Evolutionary conservation across 2,797 vertebrate species (phyloP).

Genomic region (Propithecus deckenii): DNA sequence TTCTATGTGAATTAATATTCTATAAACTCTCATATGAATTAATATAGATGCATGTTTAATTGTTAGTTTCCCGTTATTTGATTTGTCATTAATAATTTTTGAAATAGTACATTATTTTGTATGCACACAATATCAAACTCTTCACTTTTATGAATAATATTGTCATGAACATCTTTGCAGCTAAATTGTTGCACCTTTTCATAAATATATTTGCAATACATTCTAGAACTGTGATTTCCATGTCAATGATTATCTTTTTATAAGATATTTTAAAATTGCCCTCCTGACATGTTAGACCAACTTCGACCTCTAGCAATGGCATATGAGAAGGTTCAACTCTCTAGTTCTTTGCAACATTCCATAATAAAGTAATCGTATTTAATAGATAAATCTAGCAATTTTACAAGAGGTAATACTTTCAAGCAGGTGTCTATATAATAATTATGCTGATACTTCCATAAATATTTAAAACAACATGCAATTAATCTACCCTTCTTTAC

Average conservation of each 20-base stretch:
- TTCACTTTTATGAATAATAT: neutral
- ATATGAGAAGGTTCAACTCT: neutral
- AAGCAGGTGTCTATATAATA: neutral
- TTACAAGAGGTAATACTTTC: neutral
- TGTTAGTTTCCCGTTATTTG: neutral
- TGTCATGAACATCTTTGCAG: neutral
- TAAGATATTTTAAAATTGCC: neutral
- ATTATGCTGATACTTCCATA: neutral
- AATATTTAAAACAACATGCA: neutral
- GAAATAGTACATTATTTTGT: neutral
- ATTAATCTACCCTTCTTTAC: neutral
- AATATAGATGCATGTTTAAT: neutral
- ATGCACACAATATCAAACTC: neutral
- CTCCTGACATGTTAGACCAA: neutral
- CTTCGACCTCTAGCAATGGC: rapidly evolving
- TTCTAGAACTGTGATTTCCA: neutral
- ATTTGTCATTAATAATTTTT: neutral
- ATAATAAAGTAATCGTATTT: neutral
- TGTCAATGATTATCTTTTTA: neutral
- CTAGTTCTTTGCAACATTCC: neutral
- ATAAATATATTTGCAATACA: neutral
- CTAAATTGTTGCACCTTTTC: neutral
- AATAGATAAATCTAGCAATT: neutral
- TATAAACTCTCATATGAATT: neutral
- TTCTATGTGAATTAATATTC: neutral